Base-by-base conservation (phyloP, 2,888 invertebrate species). In the Trileptium ribeirensis region DNA sequence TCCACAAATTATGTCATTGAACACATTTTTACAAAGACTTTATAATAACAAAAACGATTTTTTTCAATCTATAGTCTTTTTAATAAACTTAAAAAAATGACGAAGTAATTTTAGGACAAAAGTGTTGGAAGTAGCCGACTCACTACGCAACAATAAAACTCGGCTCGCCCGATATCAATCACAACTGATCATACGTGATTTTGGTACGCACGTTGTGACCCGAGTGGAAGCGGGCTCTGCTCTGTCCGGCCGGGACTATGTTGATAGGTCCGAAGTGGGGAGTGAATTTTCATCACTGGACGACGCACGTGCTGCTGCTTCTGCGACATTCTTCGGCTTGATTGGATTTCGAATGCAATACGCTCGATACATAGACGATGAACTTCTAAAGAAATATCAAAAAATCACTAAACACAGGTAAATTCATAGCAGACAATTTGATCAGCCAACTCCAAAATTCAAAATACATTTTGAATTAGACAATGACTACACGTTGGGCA, bases 171-270 rank as follows among this genome's bases (percentile, higher is more conserved):
- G 33, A n/a, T 77, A 77, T 36, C 37, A 36, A 24, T 77, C 77
- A 34, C 77, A 77, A n/a, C n/a, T 77, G 36, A n/a, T 77, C 8
- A n/a, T 77, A 3, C 77, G 77, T 37, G 77, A 77, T 36, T 77
- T 36, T 37, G 77, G 77, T 2, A 77, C 77, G 3, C 77, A 77
- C n/a, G 36, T 77, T 19, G 37, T 77, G 8, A 77, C 77, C 8
- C 33, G 77, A n/a, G 36, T 37, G 3, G 37, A 77, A 29, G 77
- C 37, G 8, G 77, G 77, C 8, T 33, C 77, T 2, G 38, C 8
- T 24, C 3, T 77, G 2, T 36, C 36, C n/a, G 3, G 33, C 3
- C 36, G 33, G 33, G 77, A 77, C 37, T 77, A 77, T 34, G 37
- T 77, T 8, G 77, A 77, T 34, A 31, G 15, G 36, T 3, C 31